phyloP scores from a whole-genome alignment of 2,797 vertebrate genomes.

The Sphaeramia orbicularis region DNA sequence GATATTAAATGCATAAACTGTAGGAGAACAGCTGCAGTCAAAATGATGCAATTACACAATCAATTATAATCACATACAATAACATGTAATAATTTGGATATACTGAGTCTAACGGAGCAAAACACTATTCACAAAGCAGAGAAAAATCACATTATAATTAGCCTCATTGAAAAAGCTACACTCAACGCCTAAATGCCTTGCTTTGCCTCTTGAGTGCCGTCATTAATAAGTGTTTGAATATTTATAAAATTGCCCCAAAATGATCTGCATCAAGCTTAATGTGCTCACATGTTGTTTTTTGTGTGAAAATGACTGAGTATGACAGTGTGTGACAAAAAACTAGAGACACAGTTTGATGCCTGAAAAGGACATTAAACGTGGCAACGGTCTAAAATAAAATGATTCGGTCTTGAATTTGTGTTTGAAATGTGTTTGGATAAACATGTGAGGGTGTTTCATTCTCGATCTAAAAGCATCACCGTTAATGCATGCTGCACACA shows the following conservation, averaged over 20 bases:
- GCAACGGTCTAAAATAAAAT: slow-evolving; percentile 28
- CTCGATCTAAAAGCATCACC: slow-evolving; percentile 55
- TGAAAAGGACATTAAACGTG: slow-evolving; percentile 9
- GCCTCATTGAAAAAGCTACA: slow-evolving; percentile 31
- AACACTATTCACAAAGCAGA: slow-evolving; percentile 34
- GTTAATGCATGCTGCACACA: slow-evolving; percentile 44
- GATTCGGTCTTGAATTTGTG: slow-evolving; percentile 24
- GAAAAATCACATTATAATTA: slow-evolving; percentile 39
- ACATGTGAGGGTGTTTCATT: slow-evolving; percentile 50
- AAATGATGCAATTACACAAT: slow-evolving; percentile 42
- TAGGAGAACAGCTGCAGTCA: slow-evolving; percentile 15
- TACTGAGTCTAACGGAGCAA: slow-evolving; percentile 9
- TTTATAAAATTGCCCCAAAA: slow-evolving; percentile 33
- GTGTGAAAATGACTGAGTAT: slow-evolving; percentile 17
- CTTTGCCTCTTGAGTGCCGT: slow-evolving; percentile 26
- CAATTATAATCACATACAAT: slow-evolving; percentile 38
- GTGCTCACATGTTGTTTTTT: slow-evolving; percentile 24
- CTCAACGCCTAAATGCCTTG: slow-evolving; percentile 27
- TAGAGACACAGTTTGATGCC: slow-evolving; percentile 11
- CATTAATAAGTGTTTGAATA: slow-evolving; percentile 51
- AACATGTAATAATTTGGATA: slow-evolving; percentile 16
- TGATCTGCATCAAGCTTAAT: slow-evolving; percentile 7
- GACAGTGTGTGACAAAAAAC: slow-evolving; percentile 18
- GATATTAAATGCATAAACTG: slow-evolving; percentile 6
- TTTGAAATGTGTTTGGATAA: slow-evolving; percentile 37